These are phyloP conservation scores for Phylloscopus trochilus DNA, from an alignment of 2,113 vertebrate genomes.

Conservation along the genomic window DNA sequence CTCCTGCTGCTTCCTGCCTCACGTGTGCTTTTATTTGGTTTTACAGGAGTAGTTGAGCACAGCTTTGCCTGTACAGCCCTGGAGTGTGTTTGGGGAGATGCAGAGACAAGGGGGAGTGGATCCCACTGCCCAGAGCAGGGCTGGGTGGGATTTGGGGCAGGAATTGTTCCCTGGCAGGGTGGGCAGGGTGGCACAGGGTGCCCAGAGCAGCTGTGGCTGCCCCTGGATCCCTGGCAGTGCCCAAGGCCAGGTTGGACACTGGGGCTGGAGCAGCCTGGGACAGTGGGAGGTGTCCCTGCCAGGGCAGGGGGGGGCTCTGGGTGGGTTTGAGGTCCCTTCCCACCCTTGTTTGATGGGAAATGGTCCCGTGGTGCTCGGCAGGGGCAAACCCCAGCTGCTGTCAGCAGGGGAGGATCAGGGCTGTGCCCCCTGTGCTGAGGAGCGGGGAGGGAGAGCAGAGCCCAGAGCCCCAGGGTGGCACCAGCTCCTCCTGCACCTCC, in stretches of 20 bases:
- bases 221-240: background rate
- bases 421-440: fast-evolving
- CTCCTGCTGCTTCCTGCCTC: background rate
- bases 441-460: background rate
- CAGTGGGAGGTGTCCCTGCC: background rate
- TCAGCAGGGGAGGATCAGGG: too few species aligned
- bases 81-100: background rate
- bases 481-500: too few species aligned
- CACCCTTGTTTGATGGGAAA: background rate
- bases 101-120: background rate
- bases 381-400: too few species aligned
- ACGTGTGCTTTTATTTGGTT: fast-evolving
- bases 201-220: background rate
- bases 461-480: fast-evolving
- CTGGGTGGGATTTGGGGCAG: fast-evolving
- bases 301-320: background rate
- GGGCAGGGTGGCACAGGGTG: fast-evolving
- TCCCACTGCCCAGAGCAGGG: background rate
- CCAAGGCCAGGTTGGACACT: too few species aligned
- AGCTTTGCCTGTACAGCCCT: fast-evolving
- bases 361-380: too few species aligned
- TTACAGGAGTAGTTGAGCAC: background rate
- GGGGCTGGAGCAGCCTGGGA: background rate
- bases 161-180: background rate
- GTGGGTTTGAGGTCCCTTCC: fast-evolving